Percentiles rank a stretch among this genome's conserved stretches.
These are phyloP conservation scores for Gavia stellata DNA, from an alignment of 2,113 vertebrate genomes.

Conservation along the genomic window DNA sequence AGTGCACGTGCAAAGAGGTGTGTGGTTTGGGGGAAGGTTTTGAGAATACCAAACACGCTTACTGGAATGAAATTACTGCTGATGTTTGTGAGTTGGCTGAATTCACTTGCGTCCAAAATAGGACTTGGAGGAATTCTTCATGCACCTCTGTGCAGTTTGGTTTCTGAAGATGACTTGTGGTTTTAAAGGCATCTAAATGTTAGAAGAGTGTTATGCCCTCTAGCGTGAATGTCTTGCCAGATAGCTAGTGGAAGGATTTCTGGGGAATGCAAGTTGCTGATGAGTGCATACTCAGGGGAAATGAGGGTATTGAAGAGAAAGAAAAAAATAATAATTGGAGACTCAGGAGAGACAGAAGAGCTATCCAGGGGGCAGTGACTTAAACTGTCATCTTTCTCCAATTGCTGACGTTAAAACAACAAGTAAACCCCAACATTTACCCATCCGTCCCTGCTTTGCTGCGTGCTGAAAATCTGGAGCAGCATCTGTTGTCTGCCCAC, in stretches of 20 bases:
- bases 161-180: slow-evolving; percentile 11
- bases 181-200: slow-evolving; percentile 30
- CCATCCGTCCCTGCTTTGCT: not conserved
- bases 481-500: not conserved
- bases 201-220: slow-evolving; percentile 7
- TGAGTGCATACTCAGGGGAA: not conserved
- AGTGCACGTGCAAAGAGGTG: slow-evolving; percentile 20
- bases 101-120: not conserved
- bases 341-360: not conserved
- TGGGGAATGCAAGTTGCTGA: slow-evolving; percentile 12
- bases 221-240: slow-evolving; percentile 3
- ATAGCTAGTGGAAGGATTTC: slow-evolving; percentile 21
- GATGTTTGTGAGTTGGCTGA: slow-evolving; percentile 13
- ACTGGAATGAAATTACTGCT: slow-evolving; percentile 32
- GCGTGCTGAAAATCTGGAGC: not conserved
- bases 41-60: slow-evolving; percentile 10
- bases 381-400: not conserved
- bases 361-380: not conserved
- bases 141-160: not conserved
- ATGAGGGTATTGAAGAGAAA: not conserved
- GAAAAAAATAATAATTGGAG: not conserved
- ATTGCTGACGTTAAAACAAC: not conserved
- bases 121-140: not conserved
- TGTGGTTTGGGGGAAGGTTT: not conserved
- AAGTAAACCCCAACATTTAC: not conserved